Percentiles rank a stretch among this genome's conserved stretches.
Conservation (phyloP, 1,140 invertebrate genomes). For the Phymastichus coffea region DNA sequence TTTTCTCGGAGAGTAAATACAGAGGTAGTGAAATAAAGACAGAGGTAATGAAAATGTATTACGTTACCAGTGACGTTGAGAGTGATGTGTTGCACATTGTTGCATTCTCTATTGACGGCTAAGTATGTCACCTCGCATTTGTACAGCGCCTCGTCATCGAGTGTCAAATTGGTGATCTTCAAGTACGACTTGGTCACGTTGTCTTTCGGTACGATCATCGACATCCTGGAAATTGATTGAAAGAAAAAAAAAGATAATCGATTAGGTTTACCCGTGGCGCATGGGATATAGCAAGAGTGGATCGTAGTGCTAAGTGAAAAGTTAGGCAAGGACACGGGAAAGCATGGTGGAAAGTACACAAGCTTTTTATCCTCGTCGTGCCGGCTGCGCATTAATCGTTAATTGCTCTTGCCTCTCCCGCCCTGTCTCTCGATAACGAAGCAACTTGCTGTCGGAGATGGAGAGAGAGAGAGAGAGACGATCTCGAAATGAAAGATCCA, state of each 20-base stretch:
- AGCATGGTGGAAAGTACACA: too few species aligned
- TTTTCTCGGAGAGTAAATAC: too few species aligned
- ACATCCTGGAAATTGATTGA: constrained; percentile 65
- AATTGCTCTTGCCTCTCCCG: constrained; percentile 21
- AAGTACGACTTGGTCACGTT: constrained; percentile 66
- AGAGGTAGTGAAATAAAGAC: too few species aligned
- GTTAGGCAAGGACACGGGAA: constrained; percentile 1
- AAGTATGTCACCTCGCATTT: constrained; percentile 85
- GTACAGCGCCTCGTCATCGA: constrained; percentile 79
- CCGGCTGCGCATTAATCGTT: too few species aligned
- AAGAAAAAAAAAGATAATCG: not conserved
- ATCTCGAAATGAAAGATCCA: constrained; percentile 13
- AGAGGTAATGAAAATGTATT: constrained; percentile 21
- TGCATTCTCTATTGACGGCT: constrained; percentile 72
- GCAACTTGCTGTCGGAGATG: too few species aligned
- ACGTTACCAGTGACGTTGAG: constrained; percentile 78
- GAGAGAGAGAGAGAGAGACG: constrained; percentile 3
- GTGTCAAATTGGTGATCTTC: constrained; percentile 66
- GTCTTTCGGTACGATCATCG: constrained; percentile 54
- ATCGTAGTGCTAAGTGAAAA: constrained; percentile 8
- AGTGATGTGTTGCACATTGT: constrained; percentile 76
- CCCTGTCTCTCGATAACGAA: constrained; percentile 13
- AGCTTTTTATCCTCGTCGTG: too few species aligned
- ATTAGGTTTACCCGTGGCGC: not conserved
- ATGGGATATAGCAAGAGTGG: too few species aligned